Conservation (phyloP, 2,113 vertebrate species). For the Petrocephalus zakoni region DNA sequence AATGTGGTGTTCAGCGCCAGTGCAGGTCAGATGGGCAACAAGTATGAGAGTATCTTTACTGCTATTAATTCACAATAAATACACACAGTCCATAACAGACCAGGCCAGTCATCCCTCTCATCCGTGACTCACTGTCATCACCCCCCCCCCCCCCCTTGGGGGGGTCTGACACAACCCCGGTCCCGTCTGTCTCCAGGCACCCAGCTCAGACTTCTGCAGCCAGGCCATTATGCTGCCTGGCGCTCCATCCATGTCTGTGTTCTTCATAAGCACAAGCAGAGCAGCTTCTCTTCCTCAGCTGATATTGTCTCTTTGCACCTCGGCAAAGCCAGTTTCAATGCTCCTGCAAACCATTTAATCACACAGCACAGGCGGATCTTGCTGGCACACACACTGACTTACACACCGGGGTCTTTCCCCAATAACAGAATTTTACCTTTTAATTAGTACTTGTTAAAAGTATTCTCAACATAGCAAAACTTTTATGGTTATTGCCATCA, state of each 20-base stretch:
- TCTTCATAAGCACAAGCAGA: neutral
- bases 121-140: slow-evolving; percentile 3
- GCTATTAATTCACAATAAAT: neutral
- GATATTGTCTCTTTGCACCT: neutral
- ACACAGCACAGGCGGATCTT: neutral
- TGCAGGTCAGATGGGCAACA: neutral
- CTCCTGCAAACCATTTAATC: neutral
- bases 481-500: neutral
- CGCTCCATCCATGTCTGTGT: neutral
- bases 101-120: neutral
- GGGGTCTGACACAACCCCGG: neutral
- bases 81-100: neutral
- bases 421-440: neutral
- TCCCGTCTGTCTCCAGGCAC: too few species aligned
- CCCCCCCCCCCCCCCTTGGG: neutral
- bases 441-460: neutral
- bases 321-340: neutral
- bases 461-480: neutral
- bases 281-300: neutral
- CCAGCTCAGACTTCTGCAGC: neutral
- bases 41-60: neutral
- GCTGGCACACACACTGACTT: neutral
- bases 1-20: neutral
- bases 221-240: neutral
- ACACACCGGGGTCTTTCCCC: neutral